Conservation (phyloP, 2,888 invertebrate genomes). For the Seladonia tumulorum region DNA sequence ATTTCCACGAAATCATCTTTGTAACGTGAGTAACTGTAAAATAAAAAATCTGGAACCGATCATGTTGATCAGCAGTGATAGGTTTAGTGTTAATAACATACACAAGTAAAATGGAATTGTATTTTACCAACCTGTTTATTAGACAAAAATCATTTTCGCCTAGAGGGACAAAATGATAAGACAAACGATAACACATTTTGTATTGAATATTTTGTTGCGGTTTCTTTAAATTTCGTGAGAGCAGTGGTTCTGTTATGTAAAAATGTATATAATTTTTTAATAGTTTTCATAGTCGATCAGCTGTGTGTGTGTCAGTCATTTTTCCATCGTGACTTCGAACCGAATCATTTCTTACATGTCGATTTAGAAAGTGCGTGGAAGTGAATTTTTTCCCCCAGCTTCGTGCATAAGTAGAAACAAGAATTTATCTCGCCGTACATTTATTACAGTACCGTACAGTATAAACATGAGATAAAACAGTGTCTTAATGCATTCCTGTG, state of each 20-base stretch:
- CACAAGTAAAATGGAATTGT: neutral
- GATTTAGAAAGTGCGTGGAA: conserved; percentile 42
- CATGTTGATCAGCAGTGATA: too few relatives aligned
- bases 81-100: neutral
- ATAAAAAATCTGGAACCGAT: too few relatives aligned
- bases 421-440: conserved; percentile 34
- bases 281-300: too few relatives aligned
- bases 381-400: conserved; percentile 17
- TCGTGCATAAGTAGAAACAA: conserved; percentile 14
- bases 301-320: neutral
- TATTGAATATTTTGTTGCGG: too few relatives aligned
- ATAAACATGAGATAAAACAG: conserved; percentile 21
- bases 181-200: too few relatives aligned
- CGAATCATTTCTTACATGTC: neutral
- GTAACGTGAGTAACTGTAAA: too few relatives aligned
- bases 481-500: conserved; percentile 25
- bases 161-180: too few relatives aligned
- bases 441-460: conserved; percentile 20
- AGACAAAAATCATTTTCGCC: too few relatives aligned
- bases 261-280: too few relatives aligned
- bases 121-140: neutral
- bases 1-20: too few relatives aligned
- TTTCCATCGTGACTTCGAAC: neutral
- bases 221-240: too few relatives aligned
- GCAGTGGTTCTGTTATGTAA: too few relatives aligned